Evolutionary conservation across 2,797 vertebrate genomes (phyloP).

Genomic region (Chromis chromis): DNA sequence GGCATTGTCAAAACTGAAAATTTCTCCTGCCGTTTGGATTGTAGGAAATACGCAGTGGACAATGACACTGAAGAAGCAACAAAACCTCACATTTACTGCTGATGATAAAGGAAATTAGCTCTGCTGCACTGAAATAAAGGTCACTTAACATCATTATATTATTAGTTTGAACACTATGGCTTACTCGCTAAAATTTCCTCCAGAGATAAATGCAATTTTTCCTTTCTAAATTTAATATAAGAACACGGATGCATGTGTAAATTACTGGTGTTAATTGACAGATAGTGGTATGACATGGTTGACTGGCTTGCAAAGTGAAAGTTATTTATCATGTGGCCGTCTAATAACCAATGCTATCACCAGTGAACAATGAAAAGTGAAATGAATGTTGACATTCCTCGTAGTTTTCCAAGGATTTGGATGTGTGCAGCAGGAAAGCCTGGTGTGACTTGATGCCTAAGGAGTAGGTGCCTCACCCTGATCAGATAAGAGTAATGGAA

Average conservation of each 20-base stretch:
- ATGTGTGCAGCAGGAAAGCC: constrained; percentile 46
- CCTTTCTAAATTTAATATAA: background rate
- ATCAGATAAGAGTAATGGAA: constrained; percentile 87
- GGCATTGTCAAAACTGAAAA: constrained; percentile 40
- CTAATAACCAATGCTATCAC: background rate
- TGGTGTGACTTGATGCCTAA: constrained; percentile 63
- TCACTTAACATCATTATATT: background rate
- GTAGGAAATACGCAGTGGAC: constrained; percentile 24
- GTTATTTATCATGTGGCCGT: constrained; percentile 9
- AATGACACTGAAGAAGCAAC: background rate
- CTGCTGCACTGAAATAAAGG: background rate
- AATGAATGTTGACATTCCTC: constrained; percentile 32
- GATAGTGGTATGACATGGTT: background rate
- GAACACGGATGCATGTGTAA: background rate
- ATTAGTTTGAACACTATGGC: background rate
- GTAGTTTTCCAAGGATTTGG: constrained; percentile 46
- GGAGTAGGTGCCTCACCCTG: constrained; percentile 73
- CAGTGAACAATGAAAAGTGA: constrained; percentile 4
- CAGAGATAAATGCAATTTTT: background rate
- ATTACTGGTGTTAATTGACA: background rate
- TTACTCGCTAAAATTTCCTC: background rate
- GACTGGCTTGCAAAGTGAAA: background rate
- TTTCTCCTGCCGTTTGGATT: constrained; percentile 37
- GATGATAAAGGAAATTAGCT: background rate
- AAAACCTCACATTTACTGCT: background rate